Evolutionary conservation across 2,113 vertebrate genomes (phyloP).

Genomic region (Pandion haliaetus): DNA sequence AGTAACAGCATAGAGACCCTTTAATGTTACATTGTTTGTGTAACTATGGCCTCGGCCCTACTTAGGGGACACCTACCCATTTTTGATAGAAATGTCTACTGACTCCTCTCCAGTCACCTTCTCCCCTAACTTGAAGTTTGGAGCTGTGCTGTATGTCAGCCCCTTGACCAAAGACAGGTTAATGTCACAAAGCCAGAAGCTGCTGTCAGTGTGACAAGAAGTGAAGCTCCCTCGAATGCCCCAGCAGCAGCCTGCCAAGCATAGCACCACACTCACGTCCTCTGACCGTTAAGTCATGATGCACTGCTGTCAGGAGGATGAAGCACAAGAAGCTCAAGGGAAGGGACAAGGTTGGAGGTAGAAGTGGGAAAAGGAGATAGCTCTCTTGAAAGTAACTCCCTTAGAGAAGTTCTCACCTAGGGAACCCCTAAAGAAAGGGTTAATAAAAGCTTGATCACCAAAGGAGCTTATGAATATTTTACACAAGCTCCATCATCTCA

Average conservation of each 20-base stretch:
- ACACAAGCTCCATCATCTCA: background rate
- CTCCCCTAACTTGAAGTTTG: background rate
- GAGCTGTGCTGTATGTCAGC: background rate
- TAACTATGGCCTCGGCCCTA: background rate
- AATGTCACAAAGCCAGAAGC: background rate
- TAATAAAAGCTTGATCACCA: background rate
- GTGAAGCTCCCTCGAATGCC: accelerated
- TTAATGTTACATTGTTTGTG: background rate
- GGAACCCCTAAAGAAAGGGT: background rate
- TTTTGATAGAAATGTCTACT: background rate
- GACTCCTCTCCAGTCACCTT: background rate
- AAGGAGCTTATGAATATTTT: background rate
- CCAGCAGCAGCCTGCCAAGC: background rate
- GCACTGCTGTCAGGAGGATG: background rate
- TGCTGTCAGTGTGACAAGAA: background rate
- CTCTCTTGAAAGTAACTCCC: background rate
- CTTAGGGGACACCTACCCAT: background rate
- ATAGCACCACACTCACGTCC: background rate
- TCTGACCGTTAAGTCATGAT: background rate
- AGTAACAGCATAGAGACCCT: background rate
- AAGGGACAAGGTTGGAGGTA: background rate
- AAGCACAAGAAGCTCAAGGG: background rate
- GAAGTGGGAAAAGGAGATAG: background rate
- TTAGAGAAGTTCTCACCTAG: background rate
- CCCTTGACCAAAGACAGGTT: background rate